Base-by-base conservation (phyloP, 1,140 invertebrate genomes). In the Steinernema khuongi region DNA sequence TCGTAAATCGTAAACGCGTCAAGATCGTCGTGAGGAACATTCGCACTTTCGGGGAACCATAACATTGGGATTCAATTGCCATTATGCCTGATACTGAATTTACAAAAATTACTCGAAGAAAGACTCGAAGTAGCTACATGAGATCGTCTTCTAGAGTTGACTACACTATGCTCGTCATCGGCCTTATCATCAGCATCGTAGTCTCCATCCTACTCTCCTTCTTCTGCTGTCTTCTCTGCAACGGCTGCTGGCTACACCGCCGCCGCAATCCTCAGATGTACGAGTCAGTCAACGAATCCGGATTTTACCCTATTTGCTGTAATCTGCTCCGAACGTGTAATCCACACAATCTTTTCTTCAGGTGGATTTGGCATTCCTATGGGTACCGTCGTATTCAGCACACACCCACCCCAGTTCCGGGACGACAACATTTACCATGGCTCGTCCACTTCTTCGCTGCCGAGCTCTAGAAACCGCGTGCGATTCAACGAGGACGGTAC, bases 151-250 rank as follows among this genome's bases (percentile, higher is more conserved):
- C 68, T 60, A 78, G 77, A 68, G 30, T 78, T 14, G 77, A 78
- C 31, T 78, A 78, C 72, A 74, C 75, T 0, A 69, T 78, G 66
- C 72, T 78, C 17, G 22, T 78, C 29, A 73, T 78, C 31, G 77
- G 77, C 22, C 43, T 78, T 14, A 75, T 78, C 22, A 60, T 78
- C 0, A 72, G 69, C 18, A 78, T 78, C 50, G 17, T 75, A 1
- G 7, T 78, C 29, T 78, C 77, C 1, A 60, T 78, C 31, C 71
- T 79, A 22, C 77, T 78, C 41, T 78, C 77, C 68, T 78, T 78
- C 77, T 74, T 78, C 71, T 78, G 77, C 75, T 78, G 77, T 36
- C 77, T 78, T 18, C 77, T 78, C 68, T 78, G 77, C 30, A 78
- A 78, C 36, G 77, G 77, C n/a, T 78, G 77, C 22, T 78, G 77